A percentile compares a stretch with the other conserved stretches of the same genome.
phyloP scores from a whole-genome alignment of 1,140 invertebrate species.

The Maniola jurtina region DNA sequence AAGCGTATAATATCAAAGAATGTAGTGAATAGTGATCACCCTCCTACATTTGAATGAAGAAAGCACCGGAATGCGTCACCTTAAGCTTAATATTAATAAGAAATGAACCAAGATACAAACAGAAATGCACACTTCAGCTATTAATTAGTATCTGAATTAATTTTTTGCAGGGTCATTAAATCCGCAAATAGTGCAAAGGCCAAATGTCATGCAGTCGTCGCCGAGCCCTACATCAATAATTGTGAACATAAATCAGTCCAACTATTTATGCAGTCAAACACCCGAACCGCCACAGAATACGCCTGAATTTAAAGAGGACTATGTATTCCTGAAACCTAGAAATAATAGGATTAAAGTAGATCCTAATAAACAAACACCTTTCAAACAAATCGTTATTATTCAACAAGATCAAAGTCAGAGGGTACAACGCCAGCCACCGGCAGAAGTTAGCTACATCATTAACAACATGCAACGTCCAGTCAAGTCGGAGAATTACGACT shows the following conservation, averaged over 20 bases:
- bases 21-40: too few relatives aligned
- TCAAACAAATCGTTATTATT: constrained; percentile 59
- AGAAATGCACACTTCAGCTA: too few relatives aligned
- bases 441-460: constrained; percentile 31
- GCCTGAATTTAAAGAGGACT: constrained; percentile 36
- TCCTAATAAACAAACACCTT: constrained; percentile 29
- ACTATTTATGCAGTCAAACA: constrained; percentile 63
- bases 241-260: constrained; percentile 70
- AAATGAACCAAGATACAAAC: too few relatives aligned
- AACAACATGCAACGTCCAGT: constrained; percentile 20
- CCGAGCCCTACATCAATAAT: constrained; percentile 74
- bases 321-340: constrained; percentile 46
- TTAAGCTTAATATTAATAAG: too few relatives aligned
- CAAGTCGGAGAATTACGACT: constrained; percentile 52
- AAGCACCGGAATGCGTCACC: too few relatives aligned
- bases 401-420: constrained; percentile 33
- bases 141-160: constrained; percentile 19
- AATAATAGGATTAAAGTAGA: constrained; percentile 28
- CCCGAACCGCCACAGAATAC: constrained; percentile 36
- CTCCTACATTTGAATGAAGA: too few relatives aligned
- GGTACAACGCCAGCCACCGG: constrained; percentile 21
- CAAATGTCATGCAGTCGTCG: constrained; percentile 64
- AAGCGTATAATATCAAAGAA: too few relatives aligned
- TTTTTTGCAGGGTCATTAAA: constrained; percentile 55
- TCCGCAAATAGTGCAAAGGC: constrained; percentile 50